Conservation (phyloP, 2,113 vertebrate genomes). For the Panthera tigris region DNA sequence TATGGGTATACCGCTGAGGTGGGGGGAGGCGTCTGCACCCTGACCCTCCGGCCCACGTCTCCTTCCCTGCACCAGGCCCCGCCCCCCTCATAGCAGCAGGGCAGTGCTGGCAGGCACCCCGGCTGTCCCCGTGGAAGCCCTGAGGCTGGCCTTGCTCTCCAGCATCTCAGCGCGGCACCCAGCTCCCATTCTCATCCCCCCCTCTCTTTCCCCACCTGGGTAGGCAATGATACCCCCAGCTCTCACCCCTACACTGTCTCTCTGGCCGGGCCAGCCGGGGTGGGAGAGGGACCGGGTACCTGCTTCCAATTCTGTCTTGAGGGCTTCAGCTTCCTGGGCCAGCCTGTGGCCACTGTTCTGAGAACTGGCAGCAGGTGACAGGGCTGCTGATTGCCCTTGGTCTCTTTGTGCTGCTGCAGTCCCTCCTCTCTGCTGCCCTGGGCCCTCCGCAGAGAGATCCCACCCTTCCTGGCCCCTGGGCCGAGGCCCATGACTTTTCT, state of each 20-base stretch:
- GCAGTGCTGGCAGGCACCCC: not conserved
- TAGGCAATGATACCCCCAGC: not conserved
- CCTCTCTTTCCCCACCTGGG: not conserved
- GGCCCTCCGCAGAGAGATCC: not conserved
- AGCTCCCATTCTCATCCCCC: not conserved
- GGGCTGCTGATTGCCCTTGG: not conserved
- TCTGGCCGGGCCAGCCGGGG: not conserved
- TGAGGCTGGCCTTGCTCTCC: not conserved
- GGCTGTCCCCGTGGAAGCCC: not conserved
- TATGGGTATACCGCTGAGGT: not conserved
- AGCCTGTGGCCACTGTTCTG: not conserved
- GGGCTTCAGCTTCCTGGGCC: not conserved
- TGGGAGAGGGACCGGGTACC: not conserved
- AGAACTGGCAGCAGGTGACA: not conserved
- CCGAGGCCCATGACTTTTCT: not conserved
- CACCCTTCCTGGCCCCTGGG: not conserved
- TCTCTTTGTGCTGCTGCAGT: conserved; percentile 33
- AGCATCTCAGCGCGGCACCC: not conserved
- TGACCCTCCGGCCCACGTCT: not conserved
- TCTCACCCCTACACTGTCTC: not conserved
- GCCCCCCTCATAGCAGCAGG: not conserved
- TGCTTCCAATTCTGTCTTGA: not conserved
- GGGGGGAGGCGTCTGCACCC: not conserved
- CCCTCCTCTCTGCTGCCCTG: not conserved
- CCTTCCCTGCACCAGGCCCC: not conserved